Evolutionary conservation across 2,797 vertebrate genomes (phyloP), one percentile per base, ranked within the genome.

Genomic region (Cryptoprocta ferox): DNA sequence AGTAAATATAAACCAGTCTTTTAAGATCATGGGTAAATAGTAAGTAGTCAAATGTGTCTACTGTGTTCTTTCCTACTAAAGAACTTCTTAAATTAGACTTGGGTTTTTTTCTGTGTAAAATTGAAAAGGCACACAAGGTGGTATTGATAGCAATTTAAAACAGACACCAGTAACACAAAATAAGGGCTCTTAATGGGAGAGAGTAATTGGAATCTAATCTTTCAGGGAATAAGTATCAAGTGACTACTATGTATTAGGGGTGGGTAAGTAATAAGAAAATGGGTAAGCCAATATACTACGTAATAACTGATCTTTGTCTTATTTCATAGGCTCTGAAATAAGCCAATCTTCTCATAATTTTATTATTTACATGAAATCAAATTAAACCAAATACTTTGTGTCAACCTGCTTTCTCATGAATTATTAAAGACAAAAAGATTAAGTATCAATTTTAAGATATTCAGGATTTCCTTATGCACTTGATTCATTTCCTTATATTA

Each of bases 261-360:
- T 48, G 0, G 37, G 14, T 75, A 76, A 81, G 16, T 45, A 68
- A 61, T 78, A 61, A 79, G 80, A 79, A 73, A 94, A 73, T 39
- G 48, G 4, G 18, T 4, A 81, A 81, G 18, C 39, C 15, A 76
- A 50, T 73, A 78, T n/a, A 13, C 6, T 39, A 76, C 45, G 18
- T 92, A 59, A 88, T 70, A 91, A 94, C 5, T 70, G 30, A 92
- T 8, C 39, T 10, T 86, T 68, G 42, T 39, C 9, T 90, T 35
- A 87, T 63, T 95, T 84, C 61, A 45, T 50, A 37, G 42, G 24
- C 24, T 87, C 30, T 71, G 59, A 97, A 89, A 79, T 71, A 91
- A 94, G 26, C 0, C 53, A 94, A 53, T 14, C 8, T 59, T 91
- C 28, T 79, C 56, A 70, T 71, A 94, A 84, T 81, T 85, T 75